Evolutionary conservation across 2,888 invertebrate genomes (phyloP), one percentile per base, ranked within the genome.

Genomic region (Brachyopa scutellaris): DNA sequence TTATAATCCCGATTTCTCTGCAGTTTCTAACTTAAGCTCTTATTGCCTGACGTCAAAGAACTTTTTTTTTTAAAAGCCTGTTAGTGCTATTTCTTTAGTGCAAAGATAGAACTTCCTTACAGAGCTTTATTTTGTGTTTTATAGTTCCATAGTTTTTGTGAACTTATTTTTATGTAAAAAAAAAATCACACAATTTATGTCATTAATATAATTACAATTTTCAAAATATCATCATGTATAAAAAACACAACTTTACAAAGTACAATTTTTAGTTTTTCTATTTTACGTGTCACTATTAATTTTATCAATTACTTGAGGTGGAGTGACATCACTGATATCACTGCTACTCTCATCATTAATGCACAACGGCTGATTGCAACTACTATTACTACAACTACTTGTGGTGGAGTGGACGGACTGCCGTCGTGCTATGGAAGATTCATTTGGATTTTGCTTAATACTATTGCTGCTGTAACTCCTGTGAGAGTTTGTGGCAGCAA

Each of bases 301-400:
- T 3, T 73, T 77, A 53, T 6, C 40, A 23, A 61, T 61, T 38
- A 17, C 5, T 38, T 59, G 64, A 42, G 51, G 19, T 33, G 38
- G 59, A 33, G 45, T 66, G 64, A 55, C 70, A 61, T 76, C 77
- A 82, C 70, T 61, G 31, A 17, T 15, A 19, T 64, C 53, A 61
- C 66, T 13, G 31, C 31, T 51, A 40, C 40, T 59, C 3, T 70
- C 77, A 23, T 70, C 53, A 49, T 38, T 77, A n/a, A 40, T 55
- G 11, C 53, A 82, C 19, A 64, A 40, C 29, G 31, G 45, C 36
- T 69, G 57, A 70, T 45, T 76, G 38, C 69, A 62, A 69, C 55
- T 76, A 45, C 33, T 62, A 62, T 21, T 69, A 74, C 53, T 82
- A 76, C 76, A 82, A 61, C 59, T 76, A 82, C 59, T 72, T 61